Base-by-base conservation (phyloP, 1,140 invertebrate species). In the Drosophila eugracilis region DNA sequence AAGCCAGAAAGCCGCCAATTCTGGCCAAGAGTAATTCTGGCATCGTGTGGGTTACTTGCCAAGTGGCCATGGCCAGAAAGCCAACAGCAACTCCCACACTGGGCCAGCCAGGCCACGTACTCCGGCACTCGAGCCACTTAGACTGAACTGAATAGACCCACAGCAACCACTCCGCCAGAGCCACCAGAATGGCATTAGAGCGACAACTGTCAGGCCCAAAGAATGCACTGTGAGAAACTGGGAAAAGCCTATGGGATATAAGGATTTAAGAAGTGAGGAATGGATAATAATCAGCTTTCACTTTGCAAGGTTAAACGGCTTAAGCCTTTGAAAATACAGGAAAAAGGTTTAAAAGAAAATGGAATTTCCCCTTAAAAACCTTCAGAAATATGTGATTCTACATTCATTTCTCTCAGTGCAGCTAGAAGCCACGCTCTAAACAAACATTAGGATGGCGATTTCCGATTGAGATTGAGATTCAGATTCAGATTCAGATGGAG, bases 51-150 rank as follows among this genome's bases (percentile, higher is more conserved):
- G 78, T 14, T 45, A 52, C 41, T 53, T 67, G 71, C 65, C 48
- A 78, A 83, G 78, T 78, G 69, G 76, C 69, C 75, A 74, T 78
- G 74, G 69, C 78, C 78, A 45, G 36, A 37, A 60, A 30, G 22
- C 14, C 62, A 59, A 53, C 36, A 63, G 54, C 54, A 26, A 62
- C 66, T 57, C 66, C 66, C 50, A 70, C 66, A 70, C 60, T 59
- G n/a, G 14, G 1, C 37, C 44, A 47, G 57, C 60, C 53, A 10
- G 14, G 1, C 37, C 44, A 47, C 44, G 44, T 47, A 47, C 44
- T 37, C 32, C 59, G 44, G 48, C n/a, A 21, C 19, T 42, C 12
- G n/a, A 21, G 9, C 9, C 39, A 41, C 39, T 42, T 19, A 45
- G 21, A 45, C 42, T 45, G n/a, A n/a, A n/a, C 15, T 9, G 30